phyloP scores from a whole-genome alignment of 1,140 invertebrate genomes.

The Cheumatopsyche charites region DNA sequence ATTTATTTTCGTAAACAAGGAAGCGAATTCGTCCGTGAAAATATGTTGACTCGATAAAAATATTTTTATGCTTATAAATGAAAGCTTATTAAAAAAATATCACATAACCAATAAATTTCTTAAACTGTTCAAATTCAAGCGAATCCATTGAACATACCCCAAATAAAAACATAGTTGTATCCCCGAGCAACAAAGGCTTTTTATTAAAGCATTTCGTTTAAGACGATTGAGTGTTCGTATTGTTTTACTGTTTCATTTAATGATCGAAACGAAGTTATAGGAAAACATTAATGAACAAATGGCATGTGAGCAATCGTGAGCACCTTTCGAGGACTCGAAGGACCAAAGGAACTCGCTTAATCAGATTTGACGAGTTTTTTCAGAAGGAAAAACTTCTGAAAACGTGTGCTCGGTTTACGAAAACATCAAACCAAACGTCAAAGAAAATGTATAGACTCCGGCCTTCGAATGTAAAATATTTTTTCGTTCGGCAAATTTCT shows the following conservation, averaged over 20 bases:
- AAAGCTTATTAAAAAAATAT: no score
- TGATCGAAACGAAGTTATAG: background rate
- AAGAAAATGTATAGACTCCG: background rate
- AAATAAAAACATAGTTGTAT: no score
- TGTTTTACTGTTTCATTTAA: conserved; percentile 14
- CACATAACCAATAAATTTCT: no score
- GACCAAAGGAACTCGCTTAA: background rate
- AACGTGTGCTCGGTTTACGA: background rate
- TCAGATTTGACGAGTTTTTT: conserved; percentile 2
- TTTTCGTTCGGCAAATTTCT: no score
- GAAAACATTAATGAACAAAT: conserved; percentile 24
- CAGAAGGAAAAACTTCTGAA: background rate
- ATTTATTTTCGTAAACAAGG: no score
- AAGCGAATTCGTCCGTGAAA: no score
- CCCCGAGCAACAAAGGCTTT: no score
- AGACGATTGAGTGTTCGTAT: conserved; percentile 3
- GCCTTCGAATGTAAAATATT: background rate
- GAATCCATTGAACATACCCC: no score
- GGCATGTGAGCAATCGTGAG: conserved; percentile 5
- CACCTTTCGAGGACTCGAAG: background rate
- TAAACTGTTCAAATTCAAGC: no score
- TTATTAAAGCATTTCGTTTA: background rate
- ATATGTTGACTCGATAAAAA: no score
- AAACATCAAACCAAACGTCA: background rate
- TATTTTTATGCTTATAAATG: no score